Conservation (phyloP, 35 echinoderm and acorn worm species). For the Apostichopus californicus region DNA sequence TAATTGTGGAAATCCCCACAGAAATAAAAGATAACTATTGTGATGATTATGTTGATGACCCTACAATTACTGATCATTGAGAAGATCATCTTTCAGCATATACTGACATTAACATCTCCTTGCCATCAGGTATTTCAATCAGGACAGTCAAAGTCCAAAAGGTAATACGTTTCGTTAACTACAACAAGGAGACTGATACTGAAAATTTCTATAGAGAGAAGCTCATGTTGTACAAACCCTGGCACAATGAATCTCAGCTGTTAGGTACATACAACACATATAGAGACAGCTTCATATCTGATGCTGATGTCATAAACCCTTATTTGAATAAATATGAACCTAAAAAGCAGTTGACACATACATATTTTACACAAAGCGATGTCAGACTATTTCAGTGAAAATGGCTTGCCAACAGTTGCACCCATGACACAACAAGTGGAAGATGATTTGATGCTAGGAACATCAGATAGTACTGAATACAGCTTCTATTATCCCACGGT, state of each 20-base stretch:
- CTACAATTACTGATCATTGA: neutral
- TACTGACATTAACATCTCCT: constrained; percentile 24
- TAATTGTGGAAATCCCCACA: neutral
- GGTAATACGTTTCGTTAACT: constrained; percentile 38
- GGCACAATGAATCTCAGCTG: constrained; percentile 14
- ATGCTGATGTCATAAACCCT: neutral
- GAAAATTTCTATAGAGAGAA: constrained; percentile 36
- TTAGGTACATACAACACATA: neutral
- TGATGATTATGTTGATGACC: constrained; percentile 34
- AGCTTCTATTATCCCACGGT: neutral
- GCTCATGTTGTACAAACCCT: constrained; percentile 7
- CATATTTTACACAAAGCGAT: neutral
- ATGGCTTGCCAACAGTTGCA: neutral
- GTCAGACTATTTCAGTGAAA: neutral
- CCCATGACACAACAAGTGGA: neutral
- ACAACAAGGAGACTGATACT: neutral
- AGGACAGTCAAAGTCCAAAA: neutral
- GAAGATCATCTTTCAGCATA: neutral
- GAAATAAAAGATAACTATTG: neutral
- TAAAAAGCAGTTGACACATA: neutral
- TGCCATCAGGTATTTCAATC: neutral
- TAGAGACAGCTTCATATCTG: neutral
- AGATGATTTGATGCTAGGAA: neutral
- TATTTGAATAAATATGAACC: neutral
- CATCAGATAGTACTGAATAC: neutral